A percentile compares a stretch with the other conserved stretches of the same genome.
These are phyloP conservation scores for Dexiosoma caninum DNA, from an alignment of 2,888 invertebrate species.

Conservation along the genomic window DNA sequence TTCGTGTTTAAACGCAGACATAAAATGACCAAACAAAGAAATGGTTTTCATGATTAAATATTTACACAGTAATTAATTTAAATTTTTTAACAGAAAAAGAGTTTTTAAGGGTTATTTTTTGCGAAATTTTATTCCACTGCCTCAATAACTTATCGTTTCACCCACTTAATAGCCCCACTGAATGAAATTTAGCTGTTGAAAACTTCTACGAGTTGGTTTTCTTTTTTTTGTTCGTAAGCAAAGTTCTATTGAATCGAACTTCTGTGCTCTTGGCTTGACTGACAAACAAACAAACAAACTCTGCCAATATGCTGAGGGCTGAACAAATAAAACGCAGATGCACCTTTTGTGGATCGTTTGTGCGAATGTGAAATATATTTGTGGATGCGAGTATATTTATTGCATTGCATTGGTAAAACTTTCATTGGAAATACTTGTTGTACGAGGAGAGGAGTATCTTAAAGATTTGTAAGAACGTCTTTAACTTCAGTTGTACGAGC, in stretches of 20 bases:
- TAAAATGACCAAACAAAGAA: too few species aligned
- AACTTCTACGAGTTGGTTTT: background rate
- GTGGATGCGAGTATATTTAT: background rate
- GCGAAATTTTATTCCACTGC: too few species aligned
- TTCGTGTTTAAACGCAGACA: too few species aligned
- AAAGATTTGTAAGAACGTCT: slow-evolving; percentile 46
- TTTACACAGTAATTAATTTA: too few species aligned
- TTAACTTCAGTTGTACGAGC: slow-evolving; percentile 48
- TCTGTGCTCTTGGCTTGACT: slow-evolving; percentile 1
- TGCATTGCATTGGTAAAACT: slow-evolving; percentile 27
- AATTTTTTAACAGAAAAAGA: background rate
- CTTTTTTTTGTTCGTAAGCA: background rate
- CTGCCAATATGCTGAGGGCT: slow-evolving; percentile 17
- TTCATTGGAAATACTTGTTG: slow-evolving; percentile 36
- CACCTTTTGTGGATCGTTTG: slow-evolving; percentile 20
- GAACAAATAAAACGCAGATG: slow-evolving; percentile 36
- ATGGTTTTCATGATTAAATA: too few species aligned
- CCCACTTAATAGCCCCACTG: slow-evolving; percentile 13
- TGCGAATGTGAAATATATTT: background rate
- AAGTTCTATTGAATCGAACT: slow-evolving; percentile 39
- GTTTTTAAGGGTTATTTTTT: too few species aligned
- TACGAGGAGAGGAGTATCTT: slow-evolving; percentile 26
- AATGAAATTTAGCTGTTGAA: slow-evolving; percentile 52
- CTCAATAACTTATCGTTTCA: background rate
- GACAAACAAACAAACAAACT: background rate